Evolutionary conservation across 2,113 vertebrate species (phyloP), one percentile per base, ranked within the genome.

Genomic region (Hipposideros armiger): DNA sequence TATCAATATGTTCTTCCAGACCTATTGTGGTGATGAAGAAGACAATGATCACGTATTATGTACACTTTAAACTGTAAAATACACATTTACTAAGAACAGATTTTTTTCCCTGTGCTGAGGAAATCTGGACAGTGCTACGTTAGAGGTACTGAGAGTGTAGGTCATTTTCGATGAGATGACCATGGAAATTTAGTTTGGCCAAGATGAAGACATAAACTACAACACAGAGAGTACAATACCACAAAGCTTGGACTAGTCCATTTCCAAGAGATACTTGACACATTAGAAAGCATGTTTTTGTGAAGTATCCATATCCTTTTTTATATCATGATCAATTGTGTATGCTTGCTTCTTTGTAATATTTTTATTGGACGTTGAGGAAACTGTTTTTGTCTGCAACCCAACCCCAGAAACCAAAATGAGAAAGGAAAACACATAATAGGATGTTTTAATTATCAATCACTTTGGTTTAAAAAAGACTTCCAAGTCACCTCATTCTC

Each of bases 1-100:
- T 58, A 62, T 36, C 28, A 47, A 47, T 28, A 54, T 74, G 1
- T 47, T 90, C 16, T 92, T 64, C 20, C 11, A 47, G 22, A 54
- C 30, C 9, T 94, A 78, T 30, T 87, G n/a, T 50, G 42, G 78
- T 80, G 19, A 42, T 62, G 77, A 89, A 89, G 16, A 89, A 89
- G 22, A 73, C 0, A 69, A 74, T 40, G 7, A 69, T 47, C 86
- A 95, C 80, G 2, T 8, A 70, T 2, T 45, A 11, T 54, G 4
- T 3, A 45, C 1, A 76, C 7, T 78, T 36, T 94, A 87, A 90
- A 64, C 1, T 32, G 2, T 76, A 82, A 89, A 72, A 62, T 62
- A 69, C 60, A 4, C 45, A 60, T 69, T 91, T 86, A 80, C 28
- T 91, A 36, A 54, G 47, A 85, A 26, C 4, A 90, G 1, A 47